phyloP scores from a whole-genome alignment of 2,113 vertebrate genomes.

The Phoenicopterus ruber region DNA sequence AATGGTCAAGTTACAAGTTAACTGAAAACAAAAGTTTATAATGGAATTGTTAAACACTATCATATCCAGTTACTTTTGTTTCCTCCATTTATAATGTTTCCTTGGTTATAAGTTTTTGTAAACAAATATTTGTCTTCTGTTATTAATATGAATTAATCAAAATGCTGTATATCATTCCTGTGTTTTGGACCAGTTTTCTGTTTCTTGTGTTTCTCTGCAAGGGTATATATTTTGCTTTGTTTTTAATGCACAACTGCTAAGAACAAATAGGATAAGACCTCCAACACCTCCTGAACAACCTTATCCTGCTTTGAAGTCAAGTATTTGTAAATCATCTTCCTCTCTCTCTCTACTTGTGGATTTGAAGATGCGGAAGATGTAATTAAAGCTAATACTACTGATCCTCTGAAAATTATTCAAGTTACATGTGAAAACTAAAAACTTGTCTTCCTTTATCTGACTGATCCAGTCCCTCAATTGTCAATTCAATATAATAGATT shows the following conservation, averaged over 20 bases:
- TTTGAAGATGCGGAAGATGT: background rate
- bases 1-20: background rate
- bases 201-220: background rate
- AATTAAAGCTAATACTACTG: background rate
- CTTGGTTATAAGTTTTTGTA: background rate
- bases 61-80: background rate
- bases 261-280: background rate
- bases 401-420: background rate
- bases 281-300: background rate
- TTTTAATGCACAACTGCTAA: background rate
- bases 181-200: background rate
- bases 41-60: background rate
- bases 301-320: background rate
- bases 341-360: background rate
- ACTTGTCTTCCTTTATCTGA: background rate
- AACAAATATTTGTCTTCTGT: background rate
- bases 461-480: slow-evolving; percentile 53
- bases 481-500: slow-evolving; percentile 76
- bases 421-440: background rate
- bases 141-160: background rate
- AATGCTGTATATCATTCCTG: background rate
- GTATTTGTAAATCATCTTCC: background rate
- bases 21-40: background rate
- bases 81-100: background rate
- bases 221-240: background rate